Base-by-base conservation (phyloP, 1,140 invertebrate genomes). In the Sminthurides bifidus region DNA sequence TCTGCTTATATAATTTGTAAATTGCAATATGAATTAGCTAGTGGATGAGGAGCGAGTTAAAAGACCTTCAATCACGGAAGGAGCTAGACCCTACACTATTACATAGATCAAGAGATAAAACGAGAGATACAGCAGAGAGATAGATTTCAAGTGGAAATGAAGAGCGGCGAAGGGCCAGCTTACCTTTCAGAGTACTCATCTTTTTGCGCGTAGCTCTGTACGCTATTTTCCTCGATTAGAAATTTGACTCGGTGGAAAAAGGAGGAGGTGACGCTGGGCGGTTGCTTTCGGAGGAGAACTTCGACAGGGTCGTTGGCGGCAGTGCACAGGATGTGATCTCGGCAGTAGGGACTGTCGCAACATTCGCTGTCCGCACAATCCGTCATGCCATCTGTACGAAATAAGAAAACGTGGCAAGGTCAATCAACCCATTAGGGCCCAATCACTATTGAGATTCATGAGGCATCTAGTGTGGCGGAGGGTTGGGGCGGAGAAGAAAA, bases 321-420 rank as follows among this genome's bases (percentile, higher is more conserved):
- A 58, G 92, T 79, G 73, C 93, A 98, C 82, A 94, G 92, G 56
- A 91, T 81, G 71, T 90, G 85, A 63, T 89, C 85, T 30, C 80
- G 74, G 72, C 95, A 98, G 37, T 81, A 78, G 1, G 81, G 74
- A 66, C 83, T 81, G 51, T 80, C 80, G 73, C 86, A 91, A 71
- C 92, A 96, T 73, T 98, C 95, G 66, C 88, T 92, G 74, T 99
- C 95, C 31, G 90, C 88, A 74, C 95, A 99, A 76, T 99, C 95
- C 49, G 81, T 79, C 78, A 97, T 87, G 53, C 93, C 93, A 80
- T 99, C 95, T 97, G 69, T n/a, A n/a, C n/a, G n/a, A n/a, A n/a
- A n/a, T n/a, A n/a, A n/a, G n/a, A n/a, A n/a, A n/a, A n/a, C n/a
- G n/a, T n/a, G n/a, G n/a, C n/a, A n/a, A n/a, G n/a, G n/a, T n/a